These are phyloP conservation scores for Entosphenus tridentatus DNA, from an alignment of 2,113 vertebrate genomes.

Conservation along the genomic window DNA sequence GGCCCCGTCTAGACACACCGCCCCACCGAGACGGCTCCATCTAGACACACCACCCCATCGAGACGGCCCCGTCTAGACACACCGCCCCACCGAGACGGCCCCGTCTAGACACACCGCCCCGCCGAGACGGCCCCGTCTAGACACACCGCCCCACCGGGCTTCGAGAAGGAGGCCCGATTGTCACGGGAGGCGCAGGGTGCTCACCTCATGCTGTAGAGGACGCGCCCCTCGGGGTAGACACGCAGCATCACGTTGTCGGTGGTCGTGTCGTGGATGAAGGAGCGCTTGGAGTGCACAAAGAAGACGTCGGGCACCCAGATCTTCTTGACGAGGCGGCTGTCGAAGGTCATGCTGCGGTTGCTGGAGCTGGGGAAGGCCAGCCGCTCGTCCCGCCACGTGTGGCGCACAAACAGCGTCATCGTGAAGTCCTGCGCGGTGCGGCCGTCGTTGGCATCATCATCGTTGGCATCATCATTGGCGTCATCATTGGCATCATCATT, in stretches of 20 bases:
- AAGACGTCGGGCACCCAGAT: slow-evolving; percentile 99
- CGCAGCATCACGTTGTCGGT: slow-evolving; percentile 90
- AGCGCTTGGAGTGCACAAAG: slow-evolving; percentile 86
- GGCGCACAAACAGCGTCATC: slow-evolving; percentile 78
- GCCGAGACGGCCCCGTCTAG: too few species aligned
- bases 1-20: too few species aligned
- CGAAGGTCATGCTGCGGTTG: slow-evolving; percentile 96
- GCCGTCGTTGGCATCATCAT: too few species aligned
- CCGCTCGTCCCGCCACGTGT: slow-evolving; percentile 90
- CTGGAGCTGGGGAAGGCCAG: slow-evolving; percentile 72
- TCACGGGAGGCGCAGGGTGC: neutral
- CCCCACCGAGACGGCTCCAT: too few species aligned
- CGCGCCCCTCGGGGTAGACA: slow-evolving; percentile 75
- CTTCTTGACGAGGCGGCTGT: slow-evolving; percentile 81
- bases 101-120: too few species aligned
- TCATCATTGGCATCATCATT: too few species aligned
- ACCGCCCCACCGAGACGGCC: too few species aligned
- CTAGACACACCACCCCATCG: too few species aligned
- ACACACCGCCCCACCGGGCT: too few species aligned
- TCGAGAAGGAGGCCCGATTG: too few species aligned
- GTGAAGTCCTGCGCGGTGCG: slow-evolving; percentile 50
- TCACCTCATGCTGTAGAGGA: slow-evolving; percentile 90
- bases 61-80: too few species aligned
- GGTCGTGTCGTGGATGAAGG: slow-evolving; percentile 90
- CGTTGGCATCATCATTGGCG: too few species aligned